Evolutionary conservation across 2,888 invertebrate genomes (phyloP).

Genomic region (Aphodius granarius): DNA sequence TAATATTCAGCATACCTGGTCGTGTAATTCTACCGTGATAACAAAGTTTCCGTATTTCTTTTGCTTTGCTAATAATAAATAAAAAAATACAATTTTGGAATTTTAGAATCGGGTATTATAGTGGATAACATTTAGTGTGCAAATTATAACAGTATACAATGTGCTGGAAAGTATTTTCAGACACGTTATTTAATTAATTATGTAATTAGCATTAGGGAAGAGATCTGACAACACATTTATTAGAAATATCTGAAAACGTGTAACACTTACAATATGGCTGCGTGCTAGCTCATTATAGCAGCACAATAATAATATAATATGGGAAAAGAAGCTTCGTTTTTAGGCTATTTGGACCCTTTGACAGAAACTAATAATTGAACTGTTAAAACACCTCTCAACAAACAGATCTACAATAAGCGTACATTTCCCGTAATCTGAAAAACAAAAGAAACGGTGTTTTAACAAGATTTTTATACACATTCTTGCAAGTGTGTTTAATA

Average conservation of each 20-base stretch:
- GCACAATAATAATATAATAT: not conserved
- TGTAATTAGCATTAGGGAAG: not conserved
- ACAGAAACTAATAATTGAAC: constrained; percentile 37
- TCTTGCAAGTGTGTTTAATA: constrained; percentile 29
- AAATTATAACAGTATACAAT: not conserved
- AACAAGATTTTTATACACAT: constrained; percentile 39
- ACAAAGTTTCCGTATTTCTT: no score
- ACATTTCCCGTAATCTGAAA: constrained; percentile 37
- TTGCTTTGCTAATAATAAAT: no score
- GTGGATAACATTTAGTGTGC: not conserved
- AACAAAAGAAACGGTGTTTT: constrained; percentile 39
- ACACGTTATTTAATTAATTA: not conserved
- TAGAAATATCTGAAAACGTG: not conserved
- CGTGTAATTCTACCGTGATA: no score
- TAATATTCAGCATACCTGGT: no score
- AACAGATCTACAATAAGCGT: constrained; percentile 35
- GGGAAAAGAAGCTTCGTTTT: constrained; percentile 15
- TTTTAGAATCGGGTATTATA: not conserved
- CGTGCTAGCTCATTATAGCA: not conserved
- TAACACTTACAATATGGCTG: not conserved
- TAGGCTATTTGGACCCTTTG: constrained; percentile 51
- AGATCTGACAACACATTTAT: not conserved
- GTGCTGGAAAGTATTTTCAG: not conserved
- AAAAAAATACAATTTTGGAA: no score
- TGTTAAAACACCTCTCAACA: constrained; percentile 41